These are phyloP conservation scores for Ramphastos sulfuratus DNA, from an alignment of 2,113 vertebrate species.

Conservation along the genomic window DNA sequence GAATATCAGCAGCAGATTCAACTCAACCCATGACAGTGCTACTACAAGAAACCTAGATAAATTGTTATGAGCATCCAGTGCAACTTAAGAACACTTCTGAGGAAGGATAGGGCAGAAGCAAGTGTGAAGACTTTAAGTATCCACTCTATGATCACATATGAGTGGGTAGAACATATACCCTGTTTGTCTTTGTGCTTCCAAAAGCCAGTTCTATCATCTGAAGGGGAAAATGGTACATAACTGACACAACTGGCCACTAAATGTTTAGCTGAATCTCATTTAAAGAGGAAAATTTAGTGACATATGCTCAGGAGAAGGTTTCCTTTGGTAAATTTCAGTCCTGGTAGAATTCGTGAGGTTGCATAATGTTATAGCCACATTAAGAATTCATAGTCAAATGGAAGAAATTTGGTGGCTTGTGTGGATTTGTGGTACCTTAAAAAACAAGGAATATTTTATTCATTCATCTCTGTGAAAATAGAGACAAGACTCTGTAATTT, in stretches of 20 bases:
- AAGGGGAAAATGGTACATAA: background rate
- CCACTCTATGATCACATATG: accelerated
- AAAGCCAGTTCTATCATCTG: background rate
- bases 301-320: background rate
- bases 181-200: background rate
- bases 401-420: background rate
- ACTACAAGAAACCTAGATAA: background rate
- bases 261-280: background rate
- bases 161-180: background rate
- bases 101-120: background rate
- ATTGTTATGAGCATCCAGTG: background rate
- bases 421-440: background rate
- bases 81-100: background rate
- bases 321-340: conserved; percentile 2
- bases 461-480: background rate
- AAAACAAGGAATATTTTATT: conserved; percentile 12
- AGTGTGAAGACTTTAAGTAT: background rate
- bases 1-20: no score
- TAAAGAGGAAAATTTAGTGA: background rate
- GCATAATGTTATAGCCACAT: background rate
- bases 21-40: background rate
- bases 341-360: background rate
- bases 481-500: background rate
- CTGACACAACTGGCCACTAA: background rate
- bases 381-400: background rate